These are phyloP conservation scores for Lithophane semibrunnea DNA, from an alignment of 2,888 invertebrate genomes.

Conservation along the genomic window DNA sequence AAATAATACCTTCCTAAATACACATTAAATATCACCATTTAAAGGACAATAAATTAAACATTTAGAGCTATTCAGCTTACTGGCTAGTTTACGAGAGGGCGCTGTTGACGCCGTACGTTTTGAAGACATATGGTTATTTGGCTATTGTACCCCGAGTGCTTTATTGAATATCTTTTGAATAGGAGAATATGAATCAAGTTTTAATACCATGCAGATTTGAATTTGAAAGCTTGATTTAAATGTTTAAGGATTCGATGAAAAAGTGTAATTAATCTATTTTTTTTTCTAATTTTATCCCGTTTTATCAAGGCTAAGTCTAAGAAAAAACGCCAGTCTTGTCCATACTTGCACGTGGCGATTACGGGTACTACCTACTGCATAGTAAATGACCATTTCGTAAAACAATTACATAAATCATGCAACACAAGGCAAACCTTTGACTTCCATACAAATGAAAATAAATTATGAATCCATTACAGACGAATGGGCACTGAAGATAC, in stretches of 20 bases:
- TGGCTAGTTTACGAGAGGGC: neutral
- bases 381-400: neutral
- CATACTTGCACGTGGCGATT: too few relatives aligned
- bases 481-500: neutral
- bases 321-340: neutral
- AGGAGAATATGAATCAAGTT: constrained; percentile 24
- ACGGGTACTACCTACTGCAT: neutral
- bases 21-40: neutral
- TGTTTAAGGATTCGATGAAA: constrained; percentile 1
- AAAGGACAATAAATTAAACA: constrained; percentile 22
- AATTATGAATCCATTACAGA: neutral
- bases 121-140: constrained; percentile 31
- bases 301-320: too few relatives aligned
- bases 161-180: constrained; percentile 37
- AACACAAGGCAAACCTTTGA: neutral
- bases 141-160: constrained; percentile 8
- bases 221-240: constrained; percentile 10
- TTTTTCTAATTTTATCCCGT: too few relatives aligned
- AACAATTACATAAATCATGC: neutral
- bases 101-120: constrained; percentile 35
- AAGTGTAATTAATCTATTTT: neutral
- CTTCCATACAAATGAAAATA: neutral
- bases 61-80: constrained; percentile 3
- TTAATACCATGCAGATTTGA: constrained; percentile 23
- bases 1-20: neutral